These are phyloP conservation scores for Andrena flavipes DNA, from an alignment of 2,888 invertebrate genomes.

Conservation along the genomic window DNA sequence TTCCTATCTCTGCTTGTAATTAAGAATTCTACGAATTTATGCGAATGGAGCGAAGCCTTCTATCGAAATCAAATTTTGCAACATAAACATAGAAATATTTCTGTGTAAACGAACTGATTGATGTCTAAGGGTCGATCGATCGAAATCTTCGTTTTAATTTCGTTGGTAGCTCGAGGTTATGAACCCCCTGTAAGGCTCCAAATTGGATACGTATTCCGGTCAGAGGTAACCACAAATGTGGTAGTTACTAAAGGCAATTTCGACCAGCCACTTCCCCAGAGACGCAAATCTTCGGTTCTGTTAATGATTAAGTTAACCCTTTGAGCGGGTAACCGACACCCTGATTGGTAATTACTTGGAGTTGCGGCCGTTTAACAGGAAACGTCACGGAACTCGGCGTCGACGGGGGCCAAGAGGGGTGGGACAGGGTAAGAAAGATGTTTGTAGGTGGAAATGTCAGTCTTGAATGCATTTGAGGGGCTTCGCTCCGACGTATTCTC, in stretches of 20 bases:
- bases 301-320: slow-evolving; percentile 71
- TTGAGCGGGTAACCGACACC: slow-evolving; percentile 69
- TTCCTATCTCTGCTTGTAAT: too few species aligned
- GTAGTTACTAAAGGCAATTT: slow-evolving; percentile 54
- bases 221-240: slow-evolving; percentile 10
- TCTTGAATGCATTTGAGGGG: slow-evolving; percentile 61
- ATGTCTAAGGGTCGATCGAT: neutral
- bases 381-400: slow-evolving; percentile 38
- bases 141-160: slow-evolving; percentile 1
- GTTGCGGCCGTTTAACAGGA: slow-evolving; percentile 43
- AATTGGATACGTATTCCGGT: slow-evolving; percentile 42
- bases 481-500: slow-evolving; percentile 54
- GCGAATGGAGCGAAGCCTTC: too few species aligned
- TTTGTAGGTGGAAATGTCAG: slow-evolving; percentile 60
- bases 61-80: too few species aligned
- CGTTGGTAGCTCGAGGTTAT: neutral
- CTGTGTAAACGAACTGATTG: neutral
- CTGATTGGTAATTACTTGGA: slow-evolving; percentile 74
- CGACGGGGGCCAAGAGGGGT: slow-evolving; percentile 19
- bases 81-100: too few species aligned
- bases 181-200: neutral
- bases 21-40: too few species aligned
- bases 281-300: slow-evolving; percentile 63
- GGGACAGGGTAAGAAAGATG: slow-evolving; percentile 35
- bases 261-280: slow-evolving; percentile 50